Conservation (phyloP, 1,140 invertebrate species). For the Zelostemma sp. region DNA sequence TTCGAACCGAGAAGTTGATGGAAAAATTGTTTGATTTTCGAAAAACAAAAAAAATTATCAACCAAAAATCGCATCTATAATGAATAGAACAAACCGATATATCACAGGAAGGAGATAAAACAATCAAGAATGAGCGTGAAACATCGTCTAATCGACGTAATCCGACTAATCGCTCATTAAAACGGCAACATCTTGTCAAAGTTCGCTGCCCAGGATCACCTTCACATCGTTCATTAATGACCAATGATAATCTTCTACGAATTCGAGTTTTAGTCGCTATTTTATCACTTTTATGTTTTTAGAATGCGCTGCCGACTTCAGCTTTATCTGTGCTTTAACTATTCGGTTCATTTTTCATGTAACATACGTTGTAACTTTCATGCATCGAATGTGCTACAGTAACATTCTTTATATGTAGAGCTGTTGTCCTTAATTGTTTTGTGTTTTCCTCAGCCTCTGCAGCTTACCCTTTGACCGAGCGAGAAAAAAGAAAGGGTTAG, state of each 20-base stretch:
- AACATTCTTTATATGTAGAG: conserved; percentile 4
- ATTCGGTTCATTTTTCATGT: conserved; percentile 1
- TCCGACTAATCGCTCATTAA: conserved; percentile 42
- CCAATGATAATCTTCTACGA: conserved; percentile 31
- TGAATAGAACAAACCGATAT: background rate
- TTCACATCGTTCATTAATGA: conserved; percentile 17
- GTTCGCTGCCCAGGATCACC: background rate
- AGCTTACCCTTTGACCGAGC: conserved; percentile 60
- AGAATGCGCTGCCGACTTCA: background rate
- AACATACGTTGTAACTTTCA: too few species aligned
- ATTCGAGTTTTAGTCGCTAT: conserved; percentile 30
- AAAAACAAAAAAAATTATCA: too few species aligned
- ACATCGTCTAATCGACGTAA: conserved; percentile 25
- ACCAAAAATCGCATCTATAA: background rate
- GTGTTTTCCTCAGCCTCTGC: conserved; percentile 55
- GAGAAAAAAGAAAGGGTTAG: conserved; percentile 66
- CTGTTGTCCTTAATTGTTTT: conserved; percentile 50
- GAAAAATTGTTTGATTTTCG: conserved; percentile 33
- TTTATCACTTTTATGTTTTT: background rate
- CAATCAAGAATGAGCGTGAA: conserved; percentile 6
- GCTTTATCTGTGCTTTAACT: conserved; percentile 12
- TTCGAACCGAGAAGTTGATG: background rate
- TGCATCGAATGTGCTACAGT: background rate
- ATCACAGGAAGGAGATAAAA: conserved; percentile 12
- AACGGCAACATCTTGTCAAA: background rate